phyloP scores from a whole-genome alignment of 1,140 invertebrate genomes.

The Ostrea denselamellosa region DNA sequence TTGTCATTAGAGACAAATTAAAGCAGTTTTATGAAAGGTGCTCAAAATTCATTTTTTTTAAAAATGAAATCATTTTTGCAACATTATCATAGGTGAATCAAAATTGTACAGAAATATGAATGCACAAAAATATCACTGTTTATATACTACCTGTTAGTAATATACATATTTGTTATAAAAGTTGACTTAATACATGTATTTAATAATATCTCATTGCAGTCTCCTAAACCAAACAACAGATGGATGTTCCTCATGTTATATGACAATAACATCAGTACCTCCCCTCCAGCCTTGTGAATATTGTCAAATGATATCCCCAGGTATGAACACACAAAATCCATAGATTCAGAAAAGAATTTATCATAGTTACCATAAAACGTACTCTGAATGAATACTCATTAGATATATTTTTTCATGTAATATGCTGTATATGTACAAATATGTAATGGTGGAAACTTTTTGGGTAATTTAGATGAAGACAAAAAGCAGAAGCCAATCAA shows the following conservation, averaged over 20 bases:
- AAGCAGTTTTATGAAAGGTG: too few relatives aligned
- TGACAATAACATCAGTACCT: conserved; percentile 81
- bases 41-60: too few relatives aligned
- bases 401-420: too few relatives aligned
- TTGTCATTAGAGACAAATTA: too few relatives aligned
- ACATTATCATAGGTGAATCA: neutral
- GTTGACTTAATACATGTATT: neutral
- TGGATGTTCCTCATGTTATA: conserved; percentile 81
- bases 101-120: neutral
- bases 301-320: conserved; percentile 49
- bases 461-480: conserved; percentile 26
- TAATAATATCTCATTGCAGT: conserved; percentile 62
- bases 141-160: too few relatives aligned
- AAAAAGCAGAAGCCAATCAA: conserved; percentile 45
- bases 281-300: conserved; percentile 81
- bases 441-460: neutral
- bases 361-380: too few relatives aligned
- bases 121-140: neutral
- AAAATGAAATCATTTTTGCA: too few relatives aligned
- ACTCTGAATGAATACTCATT: too few relatives aligned
- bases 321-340: neutral
- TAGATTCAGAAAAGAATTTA: neutral
- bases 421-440: neutral
- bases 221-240: conserved; percentile 73
- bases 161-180: neutral